These are phyloP conservation scores for Pangasianodon gigas DNA, from an alignment of 2,113 vertebrate species.

Conservation along the genomic window DNA sequence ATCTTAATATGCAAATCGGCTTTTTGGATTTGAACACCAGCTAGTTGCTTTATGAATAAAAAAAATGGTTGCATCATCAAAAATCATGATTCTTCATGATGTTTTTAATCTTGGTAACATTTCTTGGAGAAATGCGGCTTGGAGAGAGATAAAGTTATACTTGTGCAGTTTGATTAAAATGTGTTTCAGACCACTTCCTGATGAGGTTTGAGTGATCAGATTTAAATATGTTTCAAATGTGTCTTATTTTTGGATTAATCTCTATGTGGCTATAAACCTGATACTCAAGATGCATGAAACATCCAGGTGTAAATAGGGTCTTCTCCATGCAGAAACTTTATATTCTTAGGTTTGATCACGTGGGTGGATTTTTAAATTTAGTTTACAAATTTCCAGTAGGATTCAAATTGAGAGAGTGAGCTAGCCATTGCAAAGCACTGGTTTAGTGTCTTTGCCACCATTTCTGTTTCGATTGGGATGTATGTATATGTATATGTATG, in stretches of 20 bases:
- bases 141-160: no score
- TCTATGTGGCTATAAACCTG: neutral
- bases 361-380: neutral
- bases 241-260: neutral
- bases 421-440: neutral
- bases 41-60: neutral
- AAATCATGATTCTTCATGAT: neutral
- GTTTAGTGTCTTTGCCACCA: neutral
- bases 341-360: neutral
- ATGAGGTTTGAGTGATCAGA: neutral
- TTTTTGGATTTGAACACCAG: neutral
- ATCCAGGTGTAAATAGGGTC: neutral
- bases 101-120: neutral
- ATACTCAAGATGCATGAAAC: neutral
- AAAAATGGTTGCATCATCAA: neutral
- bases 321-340: neutral
- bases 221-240: neutral
- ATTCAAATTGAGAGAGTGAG: neutral
- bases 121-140: no score
- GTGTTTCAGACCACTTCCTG: neutral
- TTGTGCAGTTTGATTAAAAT: neutral
- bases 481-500: no score
- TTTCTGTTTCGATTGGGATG: neutral
- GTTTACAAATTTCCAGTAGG: neutral
- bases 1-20: neutral